These are phyloP conservation scores for Mesitornis unicolor DNA, from an alignment of 2,113 vertebrate species.

Conservation along the genomic window DNA sequence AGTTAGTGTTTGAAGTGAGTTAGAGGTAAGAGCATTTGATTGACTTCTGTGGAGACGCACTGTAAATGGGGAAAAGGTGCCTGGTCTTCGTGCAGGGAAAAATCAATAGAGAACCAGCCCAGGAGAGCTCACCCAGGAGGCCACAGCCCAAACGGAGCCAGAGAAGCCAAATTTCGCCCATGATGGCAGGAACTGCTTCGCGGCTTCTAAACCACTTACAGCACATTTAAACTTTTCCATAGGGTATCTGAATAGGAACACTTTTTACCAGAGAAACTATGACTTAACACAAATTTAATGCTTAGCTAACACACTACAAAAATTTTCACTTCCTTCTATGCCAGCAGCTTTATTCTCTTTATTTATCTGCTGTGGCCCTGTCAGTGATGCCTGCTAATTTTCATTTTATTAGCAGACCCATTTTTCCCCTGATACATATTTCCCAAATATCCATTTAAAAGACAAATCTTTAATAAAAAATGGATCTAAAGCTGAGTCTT, in stretches of 20 bases:
- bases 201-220: background rate
- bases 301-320: background rate
- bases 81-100: background rate
- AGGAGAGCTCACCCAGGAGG: background rate
- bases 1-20: conserved; percentile 23
- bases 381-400: background rate
- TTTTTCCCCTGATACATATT: background rate
- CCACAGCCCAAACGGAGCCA: fast-evolving
- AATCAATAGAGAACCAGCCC: background rate
- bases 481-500: background rate
- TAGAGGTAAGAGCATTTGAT: background rate
- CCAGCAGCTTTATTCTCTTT: background rate
- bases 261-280: background rate
- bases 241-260: background rate
- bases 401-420: background rate
- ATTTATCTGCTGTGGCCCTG: background rate
- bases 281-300: background rate
- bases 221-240: background rate
- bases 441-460: background rate
- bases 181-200: background rate
- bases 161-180: background rate
- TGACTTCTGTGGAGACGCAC: background rate
- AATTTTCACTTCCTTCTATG: background rate
- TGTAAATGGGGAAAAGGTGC: background rate
- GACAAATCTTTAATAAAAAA: background rate